A percentile compares a stretch with the other conserved stretches of the same genome.
phyloP scores from a whole-genome alignment of 2,797 vertebrate genomes.

The Helostoma temminkii region DNA sequence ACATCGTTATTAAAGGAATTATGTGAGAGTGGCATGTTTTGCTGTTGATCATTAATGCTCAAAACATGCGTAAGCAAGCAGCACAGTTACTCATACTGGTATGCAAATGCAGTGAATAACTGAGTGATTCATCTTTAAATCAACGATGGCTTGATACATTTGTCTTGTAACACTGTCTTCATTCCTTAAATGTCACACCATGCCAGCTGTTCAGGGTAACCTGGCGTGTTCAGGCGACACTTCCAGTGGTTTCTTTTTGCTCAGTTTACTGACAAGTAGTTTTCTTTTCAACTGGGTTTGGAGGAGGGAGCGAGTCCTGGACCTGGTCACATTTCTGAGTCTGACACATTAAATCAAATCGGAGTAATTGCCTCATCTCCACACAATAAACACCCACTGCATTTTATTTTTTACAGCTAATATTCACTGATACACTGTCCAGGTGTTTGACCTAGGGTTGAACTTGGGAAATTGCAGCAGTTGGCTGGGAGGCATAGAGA shows the following conservation, averaged over 20 bases:
- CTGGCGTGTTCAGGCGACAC: constrained; percentile 21
- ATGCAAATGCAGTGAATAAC: constrained; percentile 73
- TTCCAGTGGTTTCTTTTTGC: constrained; percentile 13
- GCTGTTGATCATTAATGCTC: constrained; percentile 52
- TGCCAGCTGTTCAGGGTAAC: constrained; percentile 61
- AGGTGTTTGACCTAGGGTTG: constrained; percentile 73
- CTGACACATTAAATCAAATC: constrained; percentile 14
- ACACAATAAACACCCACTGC: background rate
- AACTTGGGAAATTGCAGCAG: constrained; percentile 73
- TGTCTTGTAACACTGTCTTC: constrained; percentile 63
- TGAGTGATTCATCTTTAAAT: constrained; percentile 70
- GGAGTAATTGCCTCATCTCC: background rate
- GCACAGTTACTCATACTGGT: constrained; percentile 68
- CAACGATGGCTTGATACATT: constrained; percentile 57
- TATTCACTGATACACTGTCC: constrained; percentile 43
- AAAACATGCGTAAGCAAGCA: constrained; percentile 54
- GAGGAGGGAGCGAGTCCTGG: background rate
- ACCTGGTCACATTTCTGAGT: constrained; percentile 23
- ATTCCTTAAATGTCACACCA: constrained; percentile 74
- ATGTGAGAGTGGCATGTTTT: constrained; percentile 64
- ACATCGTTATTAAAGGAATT: constrained; percentile 69
- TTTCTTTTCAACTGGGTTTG: constrained; percentile 4
- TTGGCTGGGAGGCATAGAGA: constrained; percentile 64
- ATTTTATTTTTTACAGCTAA: constrained; percentile 8
- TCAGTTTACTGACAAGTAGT: constrained; percentile 9